Base-by-base conservation (phyloP, 1,140 invertebrate genomes). In the Gonioctena quinquepunctata region DNA sequence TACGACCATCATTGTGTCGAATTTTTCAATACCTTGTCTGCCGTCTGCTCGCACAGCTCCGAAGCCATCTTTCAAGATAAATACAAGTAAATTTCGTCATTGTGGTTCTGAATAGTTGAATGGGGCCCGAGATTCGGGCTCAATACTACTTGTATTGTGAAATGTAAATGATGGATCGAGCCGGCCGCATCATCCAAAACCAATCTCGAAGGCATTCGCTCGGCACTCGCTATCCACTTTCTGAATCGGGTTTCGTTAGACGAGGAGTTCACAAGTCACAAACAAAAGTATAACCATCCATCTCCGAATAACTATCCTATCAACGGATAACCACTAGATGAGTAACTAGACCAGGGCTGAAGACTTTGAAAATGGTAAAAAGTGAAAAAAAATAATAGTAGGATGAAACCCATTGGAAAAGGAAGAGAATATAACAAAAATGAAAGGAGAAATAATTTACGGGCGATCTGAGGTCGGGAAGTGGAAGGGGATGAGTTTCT, bases 61-160 rank as follows among this genome's bases (percentile, higher is more conserved):
- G 25, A 59, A 23, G 57, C n/a, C 57, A 27, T 48, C 60, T 62
- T 62, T 11, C 60, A 21, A 62, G 60, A 62, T 62, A 62, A 62
- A 62, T 62, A 62, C 60, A 62, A 62, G 60, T 62, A 62, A 62
- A 62, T 62, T 62, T 62, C 26, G 23, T 48, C 60, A 62, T 62
- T 62, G 60, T 62, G 60, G 27, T 19, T 11, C 2, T 42, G 27
- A 62, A 62, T 62, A 21, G 27, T 7, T 26, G 57, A 60, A 60
- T 60, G 60, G 60, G 56, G 26, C 60, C 60, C 60, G 60, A 48
- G 21, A 27, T 33, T 62, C 60, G 26, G 26, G 60, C 21, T 48
- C 60, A 42, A 62, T 62, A 62, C 60, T 33, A 16, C 23, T 62
- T 7, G 60, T 42, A 62, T 62, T 62, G 60, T 62, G 28, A 62